Conservation (phyloP, 2,888 invertebrate species). For the Diaprepes abbreviatus region DNA sequence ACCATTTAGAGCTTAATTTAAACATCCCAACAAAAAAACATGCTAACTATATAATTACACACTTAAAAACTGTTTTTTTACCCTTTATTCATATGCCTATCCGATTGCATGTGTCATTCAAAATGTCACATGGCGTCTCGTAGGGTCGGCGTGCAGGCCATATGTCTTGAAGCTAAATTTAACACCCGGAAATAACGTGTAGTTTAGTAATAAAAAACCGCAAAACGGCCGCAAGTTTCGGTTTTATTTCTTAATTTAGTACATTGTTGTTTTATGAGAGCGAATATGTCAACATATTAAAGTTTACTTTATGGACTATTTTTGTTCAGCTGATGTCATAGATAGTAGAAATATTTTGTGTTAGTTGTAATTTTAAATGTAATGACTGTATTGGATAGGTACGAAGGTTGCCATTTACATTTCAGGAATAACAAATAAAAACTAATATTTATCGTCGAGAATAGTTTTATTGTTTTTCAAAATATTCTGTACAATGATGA, state of each 20-base stretch:
- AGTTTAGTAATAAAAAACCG: slow-evolving; percentile 32
- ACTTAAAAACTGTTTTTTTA: slow-evolving; percentile 15
- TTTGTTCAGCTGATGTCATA: no score
- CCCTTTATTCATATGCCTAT: slow-evolving; percentile 22
- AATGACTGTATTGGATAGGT: no score
- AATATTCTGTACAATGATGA: no score
- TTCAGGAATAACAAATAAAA: no score
- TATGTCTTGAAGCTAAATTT: slow-evolving; percentile 43
- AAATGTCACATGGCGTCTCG: slow-evolving; percentile 38
- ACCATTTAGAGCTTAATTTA: background rate
- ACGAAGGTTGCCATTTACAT: no score
- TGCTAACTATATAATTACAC: slow-evolving; percentile 14
- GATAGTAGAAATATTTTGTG: no score
- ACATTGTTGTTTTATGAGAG: slow-evolving; percentile 21
- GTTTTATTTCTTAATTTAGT: slow-evolving; percentile 26
- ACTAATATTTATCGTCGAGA: no score
- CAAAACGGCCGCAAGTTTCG: slow-evolving; percentile 16
- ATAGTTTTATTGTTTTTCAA: no score
- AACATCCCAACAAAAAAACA: slow-evolving; percentile 3
- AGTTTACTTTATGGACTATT: no score
- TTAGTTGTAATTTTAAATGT: no score
- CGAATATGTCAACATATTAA: background rate
- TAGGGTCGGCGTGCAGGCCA: slow-evolving; percentile 35
- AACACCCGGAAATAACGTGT: slow-evolving; percentile 43
- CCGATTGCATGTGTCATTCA: slow-evolving; percentile 40